Base-by-base conservation (phyloP, 2,888 invertebrate species). In the Nemotelus pantherinus region DNA sequence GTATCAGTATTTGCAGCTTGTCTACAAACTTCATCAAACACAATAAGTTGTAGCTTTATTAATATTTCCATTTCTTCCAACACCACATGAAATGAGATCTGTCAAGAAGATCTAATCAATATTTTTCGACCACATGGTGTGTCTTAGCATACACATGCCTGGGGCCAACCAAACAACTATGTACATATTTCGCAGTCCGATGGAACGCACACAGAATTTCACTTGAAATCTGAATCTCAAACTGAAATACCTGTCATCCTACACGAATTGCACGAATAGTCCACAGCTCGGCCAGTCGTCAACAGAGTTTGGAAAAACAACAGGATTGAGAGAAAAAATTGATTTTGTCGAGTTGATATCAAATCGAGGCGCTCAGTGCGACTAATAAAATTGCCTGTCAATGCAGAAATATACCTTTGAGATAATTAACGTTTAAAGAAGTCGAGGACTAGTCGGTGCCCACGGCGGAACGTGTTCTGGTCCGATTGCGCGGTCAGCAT, bases 361-460 rank as follows among this genome's bases (percentile, higher is more conserved):
- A 55, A 63, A 63, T 60, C 74, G 44, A 63, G 25, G 60, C 45
- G 50, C 7, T 72, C 45, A 72, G 48, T 75, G n/a, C 64, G 48
- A 76, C 79, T 79, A 79, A 79, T 79, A 79, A 79, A 79, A 79
- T 79, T 79, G 77, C 79, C 77, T 79, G 79, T 79, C 79, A 79
- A 77, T 79, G 79, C 63, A 76, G 63, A 79, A 79, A 79, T 77
- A 79, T 79, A 77, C 76, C 77, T 76, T 74, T 9, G 76, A 79
- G 76, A 79, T 79, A 79, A 79, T 79, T 79, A 79, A 79, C 79
- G 77, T 79, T 79, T 79, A 79, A 78, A 79, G 77, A 77, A 79
- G 79, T 79, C 70, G 76, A 68, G 65, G 77, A 79, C 79, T 77
- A 79, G 79, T 79, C 74, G 68, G 77, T 60, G 74, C 79, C 79